These are phyloP conservation scores for Noctuana brunneofusca DNA, from an alignment of 2,888 invertebrate species.

Conservation along the genomic window DNA sequence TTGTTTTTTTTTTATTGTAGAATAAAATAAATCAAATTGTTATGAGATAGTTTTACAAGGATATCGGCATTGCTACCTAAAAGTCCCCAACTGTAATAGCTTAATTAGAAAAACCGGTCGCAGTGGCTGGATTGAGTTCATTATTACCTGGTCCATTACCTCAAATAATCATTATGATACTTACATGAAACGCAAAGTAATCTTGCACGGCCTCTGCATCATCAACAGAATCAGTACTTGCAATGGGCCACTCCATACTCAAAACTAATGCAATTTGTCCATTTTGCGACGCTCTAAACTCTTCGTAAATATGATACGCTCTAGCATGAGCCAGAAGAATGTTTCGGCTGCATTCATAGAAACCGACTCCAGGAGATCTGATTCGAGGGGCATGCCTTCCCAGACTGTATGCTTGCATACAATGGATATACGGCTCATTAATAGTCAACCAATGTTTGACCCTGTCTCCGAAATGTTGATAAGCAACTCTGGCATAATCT, in stretches of 20 bases:
- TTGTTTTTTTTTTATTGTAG: too few relatives aligned
- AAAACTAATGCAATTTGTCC: constrained; percentile 72
- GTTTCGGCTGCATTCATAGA: constrained; percentile 71
- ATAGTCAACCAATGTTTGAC: constrained; percentile 80
- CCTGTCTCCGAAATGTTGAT: constrained; percentile 65
- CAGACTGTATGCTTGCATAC: constrained; percentile 62
- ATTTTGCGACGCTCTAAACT: constrained; percentile 56
- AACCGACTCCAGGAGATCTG: constrained; percentile 60
- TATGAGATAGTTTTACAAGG: too few relatives aligned
- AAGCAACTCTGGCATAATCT: constrained; percentile 67
- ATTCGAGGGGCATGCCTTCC: constrained; percentile 51
- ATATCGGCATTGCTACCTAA: too few relatives aligned
- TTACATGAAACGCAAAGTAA: constrained; percentile 47
- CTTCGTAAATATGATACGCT: constrained; percentile 60
- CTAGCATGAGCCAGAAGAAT: constrained; percentile 78
- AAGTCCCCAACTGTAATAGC: too few relatives aligned
- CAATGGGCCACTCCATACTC: constrained; percentile 41
- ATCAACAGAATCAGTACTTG: constrained; percentile 38
- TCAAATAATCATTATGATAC: constrained; percentile 26
- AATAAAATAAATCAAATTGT: too few relatives aligned
- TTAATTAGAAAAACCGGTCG: too few relatives aligned
- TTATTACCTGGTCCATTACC: too few relatives aligned
- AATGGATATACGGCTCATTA: constrained; percentile 74
- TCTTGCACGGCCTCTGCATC: constrained; percentile 39
- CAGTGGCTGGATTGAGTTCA: too few relatives aligned